Conservation (phyloP, 2,888 invertebrate genomes). For the Ectemnius continuus region DNA sequence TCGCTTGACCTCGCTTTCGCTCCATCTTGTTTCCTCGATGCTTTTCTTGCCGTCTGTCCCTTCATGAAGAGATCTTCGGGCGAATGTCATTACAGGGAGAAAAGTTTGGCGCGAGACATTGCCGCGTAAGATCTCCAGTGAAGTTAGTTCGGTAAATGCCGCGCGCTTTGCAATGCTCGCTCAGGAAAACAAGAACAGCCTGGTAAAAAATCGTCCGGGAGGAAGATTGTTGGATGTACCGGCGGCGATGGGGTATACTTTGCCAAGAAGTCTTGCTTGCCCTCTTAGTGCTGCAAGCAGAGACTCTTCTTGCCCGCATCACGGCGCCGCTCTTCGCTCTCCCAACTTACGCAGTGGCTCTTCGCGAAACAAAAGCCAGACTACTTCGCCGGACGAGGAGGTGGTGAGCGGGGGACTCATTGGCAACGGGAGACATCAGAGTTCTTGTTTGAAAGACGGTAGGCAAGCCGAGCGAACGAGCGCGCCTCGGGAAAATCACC, state of each 20-base stretch:
- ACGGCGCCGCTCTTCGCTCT: neutral
- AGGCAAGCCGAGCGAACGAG: too few species aligned
- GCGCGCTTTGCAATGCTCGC: too few species aligned
- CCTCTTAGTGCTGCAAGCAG: neutral
- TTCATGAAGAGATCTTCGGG: neutral
- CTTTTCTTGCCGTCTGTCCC: neutral
- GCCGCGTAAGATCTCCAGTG: neutral
- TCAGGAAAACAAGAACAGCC: neutral
- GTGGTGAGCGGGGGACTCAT: too few species aligned
- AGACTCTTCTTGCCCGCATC: conserved; percentile 3
- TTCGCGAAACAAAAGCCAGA: too few species aligned
- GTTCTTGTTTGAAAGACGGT: too few species aligned
- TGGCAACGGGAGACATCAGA: too few species aligned
- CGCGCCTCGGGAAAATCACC: too few species aligned
- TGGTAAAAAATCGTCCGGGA: neutral
- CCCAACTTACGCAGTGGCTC: too few species aligned
- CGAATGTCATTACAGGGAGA: neutral
- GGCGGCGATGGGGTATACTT: neutral
- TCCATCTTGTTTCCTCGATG: neutral
- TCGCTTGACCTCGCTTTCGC: neutral
- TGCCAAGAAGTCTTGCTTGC: neutral
- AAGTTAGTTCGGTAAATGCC: too few species aligned
- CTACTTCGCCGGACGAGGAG: too few species aligned
- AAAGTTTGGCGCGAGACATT: conserved; percentile 1
- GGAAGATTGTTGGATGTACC: neutral